Base-by-base conservation (phyloP, 2,113 vertebrate genomes). In the Ophthalmolycus amberensis region DNA sequence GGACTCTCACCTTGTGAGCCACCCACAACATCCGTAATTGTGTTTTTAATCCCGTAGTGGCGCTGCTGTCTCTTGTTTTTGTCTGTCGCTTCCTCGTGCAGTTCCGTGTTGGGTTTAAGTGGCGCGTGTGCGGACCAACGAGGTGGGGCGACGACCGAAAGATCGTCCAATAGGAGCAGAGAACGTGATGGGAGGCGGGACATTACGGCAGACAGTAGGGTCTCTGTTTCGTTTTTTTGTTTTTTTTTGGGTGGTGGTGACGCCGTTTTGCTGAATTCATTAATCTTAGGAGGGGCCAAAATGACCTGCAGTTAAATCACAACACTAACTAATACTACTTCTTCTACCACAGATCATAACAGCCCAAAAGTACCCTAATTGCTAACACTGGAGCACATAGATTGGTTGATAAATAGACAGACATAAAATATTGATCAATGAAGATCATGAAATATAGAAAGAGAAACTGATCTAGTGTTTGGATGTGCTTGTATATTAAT, bases 51-150 rank as follows among this genome's bases (percentile, higher is more conserved):
- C 66, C 56, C 60, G 59, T 54, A 63, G 66, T 81, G 59, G 40
- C 80, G 27, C 84, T 42, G 81, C 46, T 84, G 60, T 79, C 27
- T 62, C 77, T 90, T 85, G 86, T 90, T 88, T 79, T 90, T 90
- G 88, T 90, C 89, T 80, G 64, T 71, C 69, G 92, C 91, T 94
- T 94, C 93, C 92, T 93, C 63, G 71, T 90, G 16, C 40, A 75
- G 62, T 94, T 95, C 94, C 91, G 88, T 38, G 65, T 92, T 83
- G 4, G 6, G 14, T 66, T 78, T 87, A 90, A 95, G 44, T 90
- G 92, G 15, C 82, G 77, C 22, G 20, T 14, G 6, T 11, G 4
- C 0, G 4, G 27, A 54, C 94, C 93, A 95, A 93, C 82, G 4
- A 65, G 14, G 2, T 1, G 59, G 37, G 0, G 1, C 3, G 48